Conservation (phyloP, 2,113 vertebrate genomes). For the Chaetodon auriga region DNA sequence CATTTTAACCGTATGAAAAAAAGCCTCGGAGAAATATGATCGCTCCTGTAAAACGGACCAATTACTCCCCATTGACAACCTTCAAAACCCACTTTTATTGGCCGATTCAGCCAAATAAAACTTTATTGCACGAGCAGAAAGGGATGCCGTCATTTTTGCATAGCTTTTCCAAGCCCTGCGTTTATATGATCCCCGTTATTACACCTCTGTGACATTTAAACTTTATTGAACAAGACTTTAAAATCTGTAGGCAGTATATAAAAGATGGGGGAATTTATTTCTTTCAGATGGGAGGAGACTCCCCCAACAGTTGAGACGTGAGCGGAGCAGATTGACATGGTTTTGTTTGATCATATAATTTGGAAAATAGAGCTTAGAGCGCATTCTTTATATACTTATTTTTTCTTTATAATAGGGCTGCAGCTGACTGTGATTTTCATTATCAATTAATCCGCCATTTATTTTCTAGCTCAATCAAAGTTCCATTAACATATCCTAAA, state of each 20-base stretch:
- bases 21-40: slow-evolving; percentile 96
- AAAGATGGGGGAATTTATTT: slow-evolving; percentile 95
- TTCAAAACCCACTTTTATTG: slow-evolving; percentile 96
- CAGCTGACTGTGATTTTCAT: not conserved
- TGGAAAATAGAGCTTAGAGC: not conserved
- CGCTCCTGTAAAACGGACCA: slow-evolving; percentile 96
- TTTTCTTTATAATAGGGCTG: not conserved
- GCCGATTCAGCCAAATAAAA: slow-evolving; percentile 99
- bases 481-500: not conserved
- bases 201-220: slow-evolving; percentile 99
- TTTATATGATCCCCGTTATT: slow-evolving; percentile 98
- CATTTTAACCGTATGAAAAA: slow-evolving; percentile 89
- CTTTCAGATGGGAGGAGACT: slow-evolving; percentile 92
- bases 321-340: slow-evolving; percentile 80
- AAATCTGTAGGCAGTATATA: slow-evolving; percentile 99
- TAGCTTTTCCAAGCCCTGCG: slow-evolving; percentile 92
- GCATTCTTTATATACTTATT: not conserved
- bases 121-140: slow-evolving; percentile 95
- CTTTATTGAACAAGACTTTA: slow-evolving; percentile 99
- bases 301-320: slow-evolving; percentile 86
- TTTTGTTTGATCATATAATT: not conserved
- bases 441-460: not conserved
- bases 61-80: slow-evolving; percentile 98
- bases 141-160: slow-evolving; percentile 93
- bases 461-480: not conserved